Base-by-base conservation (phyloP, 2,113 vertebrate genomes). In the Tychaedon coryphoeus region DNA sequence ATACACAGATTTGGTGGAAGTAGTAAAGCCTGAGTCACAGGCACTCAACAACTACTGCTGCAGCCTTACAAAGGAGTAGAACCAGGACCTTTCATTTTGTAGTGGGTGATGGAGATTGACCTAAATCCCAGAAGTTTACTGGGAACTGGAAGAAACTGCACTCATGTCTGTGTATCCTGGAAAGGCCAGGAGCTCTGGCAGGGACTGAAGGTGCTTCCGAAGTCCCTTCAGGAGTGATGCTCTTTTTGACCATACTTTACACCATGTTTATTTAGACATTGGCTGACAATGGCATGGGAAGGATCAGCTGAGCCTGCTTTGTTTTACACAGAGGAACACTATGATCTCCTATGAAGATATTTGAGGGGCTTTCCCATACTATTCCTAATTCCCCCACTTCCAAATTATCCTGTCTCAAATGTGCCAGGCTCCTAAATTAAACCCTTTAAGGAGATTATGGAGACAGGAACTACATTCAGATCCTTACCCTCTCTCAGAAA, bases 371-470 rank as follows among this genome's bases (percentile, higher is more conserved):
- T 77, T 82, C 33, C 50, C 56, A 13, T 33, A 29, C 36, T 64
- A 38, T 65, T 84, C 7, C n/a, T 77, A 50, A 54, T 75, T 82
- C 36, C 28, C 40, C 43, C 15, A n/a, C 72, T 61, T 83, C 51
- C 65, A 88, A 93, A 80, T 75, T 75, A 45, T 69, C 26, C 19
- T 48, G n/a, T 36, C 75, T 76, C 28, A 77, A 25, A 79, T 4
- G 48, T 75, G 22, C 31, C 54, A 75, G 28, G 25, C 18, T 92
- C 31, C 58, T 82, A 88, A 85, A 78, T 78, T 64, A 92, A 90
- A 43, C 24, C 11, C 20, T 72, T 88, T 75, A 72, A 88, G 31
- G 19, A 75, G 66, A 69, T 75, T 69, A 90, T 4, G n/a, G 47
- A 79, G 71, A 83, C 23, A 85, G 36, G 31, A 75, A 26, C 71